Conservation (phyloP, 2,797 vertebrate genomes). For the Microhierax caerulescens region DNA sequence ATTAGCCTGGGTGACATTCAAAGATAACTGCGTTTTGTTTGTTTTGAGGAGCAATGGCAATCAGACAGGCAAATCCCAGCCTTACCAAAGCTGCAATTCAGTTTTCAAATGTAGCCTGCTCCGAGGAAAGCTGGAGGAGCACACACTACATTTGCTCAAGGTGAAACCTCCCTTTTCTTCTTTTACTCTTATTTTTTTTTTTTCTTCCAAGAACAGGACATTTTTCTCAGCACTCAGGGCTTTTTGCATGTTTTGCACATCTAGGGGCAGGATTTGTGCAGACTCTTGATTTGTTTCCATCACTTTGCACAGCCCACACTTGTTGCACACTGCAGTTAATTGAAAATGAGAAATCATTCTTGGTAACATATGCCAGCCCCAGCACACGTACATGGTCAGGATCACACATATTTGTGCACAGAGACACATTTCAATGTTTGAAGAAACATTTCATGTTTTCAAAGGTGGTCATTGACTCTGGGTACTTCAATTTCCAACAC, state of each 20-base stretch:
- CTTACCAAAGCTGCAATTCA: background rate
- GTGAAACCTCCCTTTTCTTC: background rate
- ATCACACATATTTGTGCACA: too few relatives aligned
- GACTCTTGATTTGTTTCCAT: background rate
- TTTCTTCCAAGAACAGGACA: background rate
- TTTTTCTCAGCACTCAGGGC: background rate
- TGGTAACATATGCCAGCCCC: rapidly evolving
- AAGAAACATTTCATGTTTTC: background rate
- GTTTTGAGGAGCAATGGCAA: conserved; percentile 1
- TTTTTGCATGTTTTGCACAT: background rate
- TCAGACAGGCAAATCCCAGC: conserved; percentile 43
- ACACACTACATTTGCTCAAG: background rate
- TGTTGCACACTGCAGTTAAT: background rate
- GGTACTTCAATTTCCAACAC: background rate
- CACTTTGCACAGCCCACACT: background rate
- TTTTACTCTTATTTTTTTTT: background rate
- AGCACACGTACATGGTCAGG: rapidly evolving
- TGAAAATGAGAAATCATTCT: background rate
- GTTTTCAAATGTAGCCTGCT: background rate
- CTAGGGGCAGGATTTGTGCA: background rate
- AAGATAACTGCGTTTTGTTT: conserved; percentile 46
- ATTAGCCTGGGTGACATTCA: conserved; percentile 39
- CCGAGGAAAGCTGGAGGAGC: background rate
- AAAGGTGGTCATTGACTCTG: background rate
- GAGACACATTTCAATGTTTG: background rate